Evolutionary conservation across 1,140 invertebrate genomes (phyloP), one percentile per base, ranked within the genome.

Genomic region (Drosophila tsacasi): DNA sequence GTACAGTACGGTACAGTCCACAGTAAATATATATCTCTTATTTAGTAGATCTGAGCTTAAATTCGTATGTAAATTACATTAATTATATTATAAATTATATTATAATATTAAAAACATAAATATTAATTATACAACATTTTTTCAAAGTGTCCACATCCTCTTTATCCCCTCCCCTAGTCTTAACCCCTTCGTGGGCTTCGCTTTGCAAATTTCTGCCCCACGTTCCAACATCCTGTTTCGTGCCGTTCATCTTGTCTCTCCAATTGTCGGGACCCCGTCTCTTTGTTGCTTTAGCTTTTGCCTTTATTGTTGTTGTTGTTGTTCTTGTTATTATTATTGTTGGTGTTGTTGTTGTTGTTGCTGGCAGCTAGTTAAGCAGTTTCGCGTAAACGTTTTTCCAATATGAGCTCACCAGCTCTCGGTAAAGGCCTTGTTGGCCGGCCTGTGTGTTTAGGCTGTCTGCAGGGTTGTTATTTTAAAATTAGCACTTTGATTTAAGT

Each of bases 401-500:
- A 87, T 87, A 87, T 87, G 84, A 87, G 77, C 58, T 61, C 21
- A 21, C 37, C 37, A 37, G 17, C 37, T 46, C 35, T 21, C 32
- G 15, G 21, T 4, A 46, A 46, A 46, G 21, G 44, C 44, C 44
- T 46, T 49, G 46, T 15, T 69, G 64, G 67, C 64, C 40, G 46
- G 83, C 67, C 83, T 87, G 85, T 89, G 81, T 87, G 84, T 87
- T 87, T 87, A 87, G 84, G 83, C 83, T 87, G 83, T 87, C 83
- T 87, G 69, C 83, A 87, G 85, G 84, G 84, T 84, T 87, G 84
- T 87, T 87, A 87, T 87, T 89, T 89, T 89, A 90, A 89, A 89
- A 89, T 89, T 90, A 89, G 85, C 85, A 89, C 85, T 89, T 89
- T 89, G 85, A 89, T 89, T 90, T 87, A 87, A 89, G 85, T 84